phyloP scores from a whole-genome alignment of 2,797 vertebrate genomes.

The Esox masquinongy region DNA sequence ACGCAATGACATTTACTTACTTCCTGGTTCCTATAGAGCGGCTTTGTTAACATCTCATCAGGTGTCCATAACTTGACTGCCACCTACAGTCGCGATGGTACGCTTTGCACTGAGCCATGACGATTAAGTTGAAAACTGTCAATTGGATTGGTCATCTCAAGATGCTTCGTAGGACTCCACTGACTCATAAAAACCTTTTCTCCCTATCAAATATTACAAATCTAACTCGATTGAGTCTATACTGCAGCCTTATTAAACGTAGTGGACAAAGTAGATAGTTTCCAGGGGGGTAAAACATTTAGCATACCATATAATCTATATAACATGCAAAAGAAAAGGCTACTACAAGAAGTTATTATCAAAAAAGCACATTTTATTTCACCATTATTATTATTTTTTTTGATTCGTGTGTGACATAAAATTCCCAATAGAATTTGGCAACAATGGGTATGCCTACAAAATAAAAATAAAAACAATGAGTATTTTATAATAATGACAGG shows the following conservation, averaged over 20 bases:
- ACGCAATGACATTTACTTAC: conserved; percentile 3
- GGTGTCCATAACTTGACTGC: background rate
- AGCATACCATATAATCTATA: background rate
- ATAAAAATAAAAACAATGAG: background rate
- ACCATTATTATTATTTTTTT: background rate
- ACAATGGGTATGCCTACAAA: background rate
- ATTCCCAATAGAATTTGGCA: background rate
- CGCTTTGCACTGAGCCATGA: background rate
- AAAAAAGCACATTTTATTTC: background rate
- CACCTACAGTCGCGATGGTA: background rate
- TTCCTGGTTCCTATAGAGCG: conserved; percentile 9
- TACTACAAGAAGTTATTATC: background rate
- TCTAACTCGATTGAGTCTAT: too few relatives aligned
- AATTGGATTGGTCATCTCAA: too few relatives aligned
- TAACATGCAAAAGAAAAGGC: background rate
- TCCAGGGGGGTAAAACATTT: background rate
- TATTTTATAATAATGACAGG: background rate
- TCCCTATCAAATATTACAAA: too few relatives aligned
- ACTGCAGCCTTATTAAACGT: too few relatives aligned
- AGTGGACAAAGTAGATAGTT: background rate
- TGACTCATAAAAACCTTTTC: too few relatives aligned
- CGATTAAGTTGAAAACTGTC: too few relatives aligned
- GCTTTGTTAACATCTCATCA: background rate
- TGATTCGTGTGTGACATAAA: background rate
- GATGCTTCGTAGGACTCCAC: too few relatives aligned